Percentiles rank a stretch among this genome's conserved stretches.
Conservation (phyloP, 2,888 invertebrate species). For the Tenodera sinensis region DNA sequence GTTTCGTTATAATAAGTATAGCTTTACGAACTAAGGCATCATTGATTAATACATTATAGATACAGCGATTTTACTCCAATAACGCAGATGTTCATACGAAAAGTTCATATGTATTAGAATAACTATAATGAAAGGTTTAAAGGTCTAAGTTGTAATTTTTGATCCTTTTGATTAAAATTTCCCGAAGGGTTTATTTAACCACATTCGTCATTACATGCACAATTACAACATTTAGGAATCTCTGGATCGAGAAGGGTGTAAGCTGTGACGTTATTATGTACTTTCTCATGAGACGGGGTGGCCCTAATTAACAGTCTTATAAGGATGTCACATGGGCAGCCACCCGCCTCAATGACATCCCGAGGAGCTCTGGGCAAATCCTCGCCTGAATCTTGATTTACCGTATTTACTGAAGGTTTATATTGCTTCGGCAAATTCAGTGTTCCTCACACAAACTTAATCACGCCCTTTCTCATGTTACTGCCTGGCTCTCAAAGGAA, state of each 20-base stretch:
- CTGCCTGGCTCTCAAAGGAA: neutral
- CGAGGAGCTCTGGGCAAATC: neutral
- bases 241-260: neutral
- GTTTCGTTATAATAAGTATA: too few relatives aligned
- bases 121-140: too few relatives aligned
- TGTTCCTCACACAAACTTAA: constrained; percentile 9
- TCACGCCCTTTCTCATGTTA: neutral
- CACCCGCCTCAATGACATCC: neutral
- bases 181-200: too few relatives aligned
- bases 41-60: too few relatives aligned
- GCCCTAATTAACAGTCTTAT: neutral
- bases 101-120: too few relatives aligned
- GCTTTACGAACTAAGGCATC: too few relatives aligned
- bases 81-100: too few relatives aligned
- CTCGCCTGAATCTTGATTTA: constrained; percentile 29
- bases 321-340: neutral
- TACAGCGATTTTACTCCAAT: too few relatives aligned
- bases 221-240: neutral
- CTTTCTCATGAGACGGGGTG: neutral
- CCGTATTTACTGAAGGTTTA: constrained; percentile 31
- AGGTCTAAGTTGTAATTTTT: too few relatives aligned
- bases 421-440: constrained; percentile 30
- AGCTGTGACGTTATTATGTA: neutral
- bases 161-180: too few relatives aligned
- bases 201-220: too few relatives aligned